Percentiles rank a stretch among this genome's conserved stretches.
phyloP scores from a whole-genome alignment of 2,797 vertebrate genomes.

The Columba guinea region DNA sequence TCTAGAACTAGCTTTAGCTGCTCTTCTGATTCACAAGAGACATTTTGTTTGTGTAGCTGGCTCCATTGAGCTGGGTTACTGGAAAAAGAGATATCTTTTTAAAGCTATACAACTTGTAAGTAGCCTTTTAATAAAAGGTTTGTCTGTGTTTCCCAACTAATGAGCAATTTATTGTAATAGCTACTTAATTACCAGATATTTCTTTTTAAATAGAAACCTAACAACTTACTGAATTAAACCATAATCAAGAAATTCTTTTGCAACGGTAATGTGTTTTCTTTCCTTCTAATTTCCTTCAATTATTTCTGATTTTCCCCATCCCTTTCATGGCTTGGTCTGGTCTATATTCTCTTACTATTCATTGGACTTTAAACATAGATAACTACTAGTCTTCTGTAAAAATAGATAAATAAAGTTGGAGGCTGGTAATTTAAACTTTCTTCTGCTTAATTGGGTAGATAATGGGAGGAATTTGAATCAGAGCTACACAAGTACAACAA shows the following conservation, averaged over 20 bases:
- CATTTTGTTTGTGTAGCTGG: not conserved
- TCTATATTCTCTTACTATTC: not conserved
- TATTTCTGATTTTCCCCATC: not conserved
- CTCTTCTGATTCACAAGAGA: not conserved
- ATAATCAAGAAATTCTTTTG: not conserved
- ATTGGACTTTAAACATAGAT: not conserved
- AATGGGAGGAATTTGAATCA: slow-evolving; percentile 12
- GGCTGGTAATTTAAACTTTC: slow-evolving; percentile 18
- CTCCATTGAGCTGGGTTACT: not conserved
- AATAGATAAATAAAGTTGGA: slow-evolving; percentile 22
- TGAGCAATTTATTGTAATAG: slow-evolving; percentile 23
- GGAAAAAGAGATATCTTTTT: not conserved
- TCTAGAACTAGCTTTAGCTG: not conserved
- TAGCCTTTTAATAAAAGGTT: not conserved
- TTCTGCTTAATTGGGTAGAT: slow-evolving; percentile 14
- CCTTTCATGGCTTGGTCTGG: not conserved
- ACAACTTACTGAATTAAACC: not conserved
- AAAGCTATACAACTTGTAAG: not conserved
- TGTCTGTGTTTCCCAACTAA: not conserved
- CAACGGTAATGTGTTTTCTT: not conserved
- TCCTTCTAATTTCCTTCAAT: not conserved
- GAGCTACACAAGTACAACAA: not conserved
- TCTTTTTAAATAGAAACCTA: not conserved
- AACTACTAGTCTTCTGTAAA: not conserved
- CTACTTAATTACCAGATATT: not conserved